These are phyloP conservation scores for Syngnathus acus DNA, from an alignment of 2,797 vertebrate genomes.

Conservation along the genomic window DNA sequence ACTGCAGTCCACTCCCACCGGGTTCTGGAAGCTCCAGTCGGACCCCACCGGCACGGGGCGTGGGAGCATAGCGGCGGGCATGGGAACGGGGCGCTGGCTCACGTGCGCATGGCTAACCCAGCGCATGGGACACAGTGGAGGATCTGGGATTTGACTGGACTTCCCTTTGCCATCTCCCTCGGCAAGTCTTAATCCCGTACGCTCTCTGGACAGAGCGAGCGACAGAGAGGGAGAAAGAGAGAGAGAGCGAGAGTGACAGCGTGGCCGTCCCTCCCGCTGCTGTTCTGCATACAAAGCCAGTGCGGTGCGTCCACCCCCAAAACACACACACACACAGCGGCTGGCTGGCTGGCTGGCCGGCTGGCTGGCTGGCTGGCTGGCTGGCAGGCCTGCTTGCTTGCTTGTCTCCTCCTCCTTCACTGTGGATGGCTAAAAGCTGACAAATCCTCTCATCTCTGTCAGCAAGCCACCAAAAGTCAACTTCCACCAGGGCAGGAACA, in stretches of 20 bases:
- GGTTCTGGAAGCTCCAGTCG: slow-evolving; percentile 81
- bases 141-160: slow-evolving; percentile 1
- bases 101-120: slow-evolving; percentile 42
- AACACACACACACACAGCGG: slow-evolving; percentile 41
- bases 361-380: too few species aligned
- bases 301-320: slow-evolving; percentile 58
- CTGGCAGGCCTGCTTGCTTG: neutral
- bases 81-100: slow-evolving; percentile 34
- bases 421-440: slow-evolving; percentile 25
- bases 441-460: slow-evolving; percentile 40
- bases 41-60: slow-evolving; percentile 50
- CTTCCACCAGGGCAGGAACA: neutral
- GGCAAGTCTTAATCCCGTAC: slow-evolving; percentile 50
- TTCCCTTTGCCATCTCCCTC: slow-evolving; percentile 23
- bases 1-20: slow-evolving; percentile 90
- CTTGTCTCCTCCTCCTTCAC: slow-evolving; percentile 47
- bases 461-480: slow-evolving; percentile 14
- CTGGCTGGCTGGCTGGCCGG: too few species aligned
- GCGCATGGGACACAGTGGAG: slow-evolving; percentile 42
- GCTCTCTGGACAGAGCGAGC: slow-evolving; percentile 14
- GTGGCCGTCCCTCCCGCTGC: slow-evolving; percentile 46
- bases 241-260: slow-evolving; percentile 42
- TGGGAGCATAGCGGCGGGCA: slow-evolving; percentile 65
- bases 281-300: slow-evolving; percentile 55
- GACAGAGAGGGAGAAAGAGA: too few species aligned